Conservation (phyloP, 1,140 invertebrate genomes). For the Papilio aristodemus region DNA sequence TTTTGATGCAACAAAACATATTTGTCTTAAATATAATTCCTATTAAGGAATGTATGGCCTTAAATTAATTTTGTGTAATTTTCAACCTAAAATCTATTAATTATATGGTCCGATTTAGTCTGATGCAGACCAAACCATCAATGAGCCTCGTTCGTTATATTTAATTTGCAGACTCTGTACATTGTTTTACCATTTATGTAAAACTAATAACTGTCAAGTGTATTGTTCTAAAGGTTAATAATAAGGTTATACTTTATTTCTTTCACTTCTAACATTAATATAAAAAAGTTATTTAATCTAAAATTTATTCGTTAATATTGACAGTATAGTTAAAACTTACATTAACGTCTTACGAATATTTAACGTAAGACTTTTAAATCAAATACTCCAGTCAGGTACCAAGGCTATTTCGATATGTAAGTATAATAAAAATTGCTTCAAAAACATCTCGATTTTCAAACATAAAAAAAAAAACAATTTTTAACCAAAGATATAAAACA, state of each 20-base stretch:
- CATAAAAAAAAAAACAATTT: no score
- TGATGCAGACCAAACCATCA: constrained; percentile 68
- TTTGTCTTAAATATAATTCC: constrained; percentile 28
- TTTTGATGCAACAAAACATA: constrained; percentile 34
- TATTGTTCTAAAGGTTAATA: no score
- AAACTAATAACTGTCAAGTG: not conserved
- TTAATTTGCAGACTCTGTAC: constrained; percentile 1
- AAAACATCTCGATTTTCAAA: not conserved
- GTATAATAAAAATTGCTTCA: not conserved
- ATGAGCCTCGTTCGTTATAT: constrained; percentile 44
- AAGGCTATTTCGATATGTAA: constrained; percentile 41
- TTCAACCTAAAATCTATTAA: constrained; percentile 33
- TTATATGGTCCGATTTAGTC: constrained; percentile 47
- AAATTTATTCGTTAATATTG: not conserved
- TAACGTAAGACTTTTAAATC: not conserved
- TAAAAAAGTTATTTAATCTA: not conserved
- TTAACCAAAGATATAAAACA: not conserved
- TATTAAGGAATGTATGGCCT: constrained; percentile 21
- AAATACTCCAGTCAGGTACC: constrained; percentile 3
- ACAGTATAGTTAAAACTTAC: constrained; percentile 37
- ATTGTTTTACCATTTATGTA: constrained; percentile 30
- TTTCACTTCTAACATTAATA: not conserved
- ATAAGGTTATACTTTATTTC: no score
- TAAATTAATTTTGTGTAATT: constrained; percentile 17
- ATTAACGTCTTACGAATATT: constrained; percentile 2